These are phyloP conservation scores for Trachythela sp. DNA, from an alignment of 64 coral and sea anemone species.

Conservation along the genomic window DNA sequence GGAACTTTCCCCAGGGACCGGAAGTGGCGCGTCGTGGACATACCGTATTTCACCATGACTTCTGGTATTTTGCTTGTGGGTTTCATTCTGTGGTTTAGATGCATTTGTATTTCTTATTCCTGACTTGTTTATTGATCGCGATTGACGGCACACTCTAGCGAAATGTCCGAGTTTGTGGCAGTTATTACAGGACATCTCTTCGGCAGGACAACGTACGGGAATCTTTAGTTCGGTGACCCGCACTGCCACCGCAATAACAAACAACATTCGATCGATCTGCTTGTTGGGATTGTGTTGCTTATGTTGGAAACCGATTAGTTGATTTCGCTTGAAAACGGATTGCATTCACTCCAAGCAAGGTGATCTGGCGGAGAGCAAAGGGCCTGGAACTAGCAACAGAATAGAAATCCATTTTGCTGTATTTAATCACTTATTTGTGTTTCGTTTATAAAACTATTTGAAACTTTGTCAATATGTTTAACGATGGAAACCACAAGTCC, in stretches of 20 bases:
- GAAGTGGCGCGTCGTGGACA: not conserved
- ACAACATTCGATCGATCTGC: not conserved
- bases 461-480: too few species aligned
- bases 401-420: too few species aligned
- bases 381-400: too few species aligned
- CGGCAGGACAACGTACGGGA: not conserved
- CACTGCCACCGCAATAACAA: not conserved
- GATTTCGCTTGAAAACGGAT: not conserved
- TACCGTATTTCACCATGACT: not conserved
- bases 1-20: not conserved
- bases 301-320: not conserved
- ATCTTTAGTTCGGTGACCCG: constrained; percentile 1
- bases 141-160: not conserved
- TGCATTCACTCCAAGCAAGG: not conserved
- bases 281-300: not conserved
- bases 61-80: not conserved
- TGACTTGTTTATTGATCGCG: not conserved
- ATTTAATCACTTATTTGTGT: too few species aligned
- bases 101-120: not conserved
- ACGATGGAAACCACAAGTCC: too few species aligned
- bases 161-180: constrained; percentile 29
- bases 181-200: not conserved
- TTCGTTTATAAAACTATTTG: too few species aligned
- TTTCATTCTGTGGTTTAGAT: not conserved
- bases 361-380: too few species aligned